Evolutionary conservation across 1,140 invertebrate genomes (phyloP), one percentile per base, ranked within the genome.

Genomic region (Nasonia vitripennis): DNA sequence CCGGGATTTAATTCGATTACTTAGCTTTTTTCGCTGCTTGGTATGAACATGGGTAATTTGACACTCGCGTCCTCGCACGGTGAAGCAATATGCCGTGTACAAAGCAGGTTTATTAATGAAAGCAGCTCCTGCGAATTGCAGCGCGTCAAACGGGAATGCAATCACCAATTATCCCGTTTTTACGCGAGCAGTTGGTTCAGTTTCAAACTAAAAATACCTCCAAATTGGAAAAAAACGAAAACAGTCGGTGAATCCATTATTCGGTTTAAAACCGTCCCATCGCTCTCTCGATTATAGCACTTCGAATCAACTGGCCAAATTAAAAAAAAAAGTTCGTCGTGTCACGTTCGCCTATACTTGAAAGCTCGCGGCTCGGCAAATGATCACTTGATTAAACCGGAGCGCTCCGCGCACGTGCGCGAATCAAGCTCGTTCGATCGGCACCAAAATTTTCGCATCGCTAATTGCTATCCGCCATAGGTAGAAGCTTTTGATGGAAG

Each of bases 251-350:
- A 68, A 68, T 70, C 68, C 4, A 20, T 14, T 80, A 45, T 31
- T 68, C 41, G 27, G 62, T 31, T 67, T 80, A 23, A 68, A 80
- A 48, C 1, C 9, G 55, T 34, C 27, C 3, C 27, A 37, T 14
- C 31, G 67, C 68, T 27, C 34, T 37, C 34, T 80, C 78, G 34
- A 80, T 80, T 68, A 62, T 62, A 23, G 17, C 78, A 23, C 62
- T 80, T 41, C 17, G 37, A 41, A 68, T 80, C 78, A 80, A 80
- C 78, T 68, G 78, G 78, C 55, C n/a, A 23, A 62, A 48, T 51
- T 23, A 23, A 78, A 62, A 78, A 62, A 23, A 78, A 62, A 78
- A 37, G 14, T 2, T 48, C 9, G 23, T 62, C 27, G 27, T 27
- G 27, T 27, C 77, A 68, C 78, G 55, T 68, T 80, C 62, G 4